Evolutionary conservation across 2,888 invertebrate species (phyloP).

Genomic region (Camptogramma bilineatum): DNA sequence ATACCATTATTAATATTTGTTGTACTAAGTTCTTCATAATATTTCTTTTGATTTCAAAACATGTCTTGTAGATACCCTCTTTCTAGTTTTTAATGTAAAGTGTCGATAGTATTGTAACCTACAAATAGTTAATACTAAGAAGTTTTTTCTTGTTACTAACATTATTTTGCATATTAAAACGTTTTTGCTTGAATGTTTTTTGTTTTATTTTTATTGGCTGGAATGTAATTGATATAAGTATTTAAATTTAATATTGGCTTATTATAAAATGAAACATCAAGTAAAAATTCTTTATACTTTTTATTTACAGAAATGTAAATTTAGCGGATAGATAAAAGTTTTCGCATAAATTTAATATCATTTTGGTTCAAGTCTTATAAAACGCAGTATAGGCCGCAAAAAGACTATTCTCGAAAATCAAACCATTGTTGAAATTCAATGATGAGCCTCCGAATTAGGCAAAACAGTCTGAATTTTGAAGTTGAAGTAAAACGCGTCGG

Average conservation of each 20-base stretch:
- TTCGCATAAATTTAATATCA: slow-evolving; percentile 49
- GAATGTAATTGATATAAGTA: not conserved
- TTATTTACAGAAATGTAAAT: slow-evolving; percentile 77
- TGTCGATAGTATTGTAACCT: slow-evolving; percentile 43
- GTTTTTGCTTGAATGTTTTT: slow-evolving; percentile 51
- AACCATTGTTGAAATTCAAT: not conserved
- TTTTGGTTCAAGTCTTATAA: slow-evolving; percentile 31
- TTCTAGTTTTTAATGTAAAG: slow-evolving; percentile 10
- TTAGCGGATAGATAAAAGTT: slow-evolving; percentile 61
- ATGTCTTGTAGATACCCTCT: not conserved
- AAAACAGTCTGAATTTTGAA: not conserved
- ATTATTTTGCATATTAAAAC: slow-evolving; percentile 55
- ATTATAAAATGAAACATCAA: slow-evolving; percentile 46
- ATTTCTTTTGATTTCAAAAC: slow-evolving; percentile 17
- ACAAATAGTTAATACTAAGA: slow-evolving; percentile 44
- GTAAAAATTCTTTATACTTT: slow-evolving; percentile 49
- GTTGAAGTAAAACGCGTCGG: too few species aligned
- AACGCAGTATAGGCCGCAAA: slow-evolving; percentile 9
- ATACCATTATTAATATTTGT: not conserved
- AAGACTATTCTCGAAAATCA: not conserved
- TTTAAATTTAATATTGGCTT: slow-evolving; percentile 16
- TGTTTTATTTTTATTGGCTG: slow-evolving; percentile 56
- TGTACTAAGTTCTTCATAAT: not conserved
- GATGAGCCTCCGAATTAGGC: not conserved
- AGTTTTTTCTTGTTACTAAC: slow-evolving; percentile 58